A percentile compares a stretch with the other conserved stretches of the same genome.
Evolutionary conservation across 2,888 invertebrate species (phyloP).

Genomic region (Andrena bicolor): DNA sequence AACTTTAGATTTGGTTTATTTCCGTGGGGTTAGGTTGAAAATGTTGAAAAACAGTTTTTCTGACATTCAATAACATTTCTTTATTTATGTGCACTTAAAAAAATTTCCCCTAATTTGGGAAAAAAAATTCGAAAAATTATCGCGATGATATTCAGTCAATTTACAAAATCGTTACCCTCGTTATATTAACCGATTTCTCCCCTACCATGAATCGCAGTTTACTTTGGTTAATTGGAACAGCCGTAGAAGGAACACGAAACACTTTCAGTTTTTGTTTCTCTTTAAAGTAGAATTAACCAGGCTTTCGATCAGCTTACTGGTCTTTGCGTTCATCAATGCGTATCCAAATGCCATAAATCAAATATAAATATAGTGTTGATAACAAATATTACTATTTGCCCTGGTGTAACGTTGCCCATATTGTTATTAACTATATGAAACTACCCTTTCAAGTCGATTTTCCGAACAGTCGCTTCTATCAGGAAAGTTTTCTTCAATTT

Average conservation of each 20-base stretch:
- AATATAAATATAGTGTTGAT: slow-evolving; percentile 30
- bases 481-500: too few species aligned
- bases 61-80: too few species aligned
- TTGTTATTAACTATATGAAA: neutral
- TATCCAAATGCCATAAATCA: slow-evolving; percentile 21
- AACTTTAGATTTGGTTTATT: too few species aligned
- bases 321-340: slow-evolving; percentile 36
- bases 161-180: slow-evolving; percentile 53
- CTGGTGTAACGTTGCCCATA: neutral
- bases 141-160: slow-evolving; percentile 14
- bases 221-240: slow-evolving; percentile 70
- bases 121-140: too few species aligned
- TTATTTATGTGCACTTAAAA: too few species aligned
- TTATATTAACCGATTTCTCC: slow-evolving; percentile 40
- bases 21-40: too few species aligned
- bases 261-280: slow-evolving; percentile 62
- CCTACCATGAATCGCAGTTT: slow-evolving; percentile 65
- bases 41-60: too few species aligned
- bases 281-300: slow-evolving; percentile 71
- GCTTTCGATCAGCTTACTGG: slow-evolving; percentile 67
- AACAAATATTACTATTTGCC: slow-evolving; percentile 17
- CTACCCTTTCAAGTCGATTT: too few species aligned
- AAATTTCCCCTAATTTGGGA: too few species aligned
- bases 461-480: too few species aligned
- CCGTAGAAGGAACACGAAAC: slow-evolving; percentile 44